Conservation (phyloP, 2,888 invertebrate genomes). For the Coenonympha glycerion region DNA sequence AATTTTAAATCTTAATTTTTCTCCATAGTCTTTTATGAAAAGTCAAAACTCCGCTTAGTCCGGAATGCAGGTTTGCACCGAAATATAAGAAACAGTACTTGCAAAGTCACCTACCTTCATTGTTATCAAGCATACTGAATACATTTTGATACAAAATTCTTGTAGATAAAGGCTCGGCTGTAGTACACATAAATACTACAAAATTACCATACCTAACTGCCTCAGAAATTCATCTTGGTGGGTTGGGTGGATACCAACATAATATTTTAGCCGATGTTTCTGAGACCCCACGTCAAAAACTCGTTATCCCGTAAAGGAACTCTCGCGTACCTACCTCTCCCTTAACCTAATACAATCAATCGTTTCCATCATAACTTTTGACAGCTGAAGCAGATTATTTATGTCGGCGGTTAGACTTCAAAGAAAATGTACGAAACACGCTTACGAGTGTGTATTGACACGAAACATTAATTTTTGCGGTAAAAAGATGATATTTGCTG, state of each 20-base stretch:
- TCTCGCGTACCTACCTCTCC: neutral
- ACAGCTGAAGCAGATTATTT: conserved; percentile 24
- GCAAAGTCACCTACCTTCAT: no score
- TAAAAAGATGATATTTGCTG: neutral
- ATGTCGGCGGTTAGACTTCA: conserved; percentile 14
- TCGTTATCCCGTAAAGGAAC: conserved; percentile 14
- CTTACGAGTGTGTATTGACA: neutral
- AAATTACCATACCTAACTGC: neutral
- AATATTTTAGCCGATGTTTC: conserved; percentile 2
- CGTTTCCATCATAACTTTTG: conserved; percentile 26
- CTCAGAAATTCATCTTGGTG: conserved; percentile 2
- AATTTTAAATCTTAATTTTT: no score
- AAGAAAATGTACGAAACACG: neutral
- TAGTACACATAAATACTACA: neutral
- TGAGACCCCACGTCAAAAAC: conserved; percentile 3
- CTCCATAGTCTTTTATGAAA: no score
- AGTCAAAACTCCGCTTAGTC: no score
- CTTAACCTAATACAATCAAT: conserved; percentile 22
- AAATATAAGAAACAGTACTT: no score
- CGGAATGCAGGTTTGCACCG: no score
- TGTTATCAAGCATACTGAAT: no score
- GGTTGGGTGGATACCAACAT: neutral
- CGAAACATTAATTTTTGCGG: neutral
- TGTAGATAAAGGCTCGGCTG: no score
- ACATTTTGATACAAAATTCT: no score